Evolutionary conservation across 2,113 vertebrate species (phyloP), one percentile per base, ranked within the genome.

Genomic region (Odobenus rosmarus): DNA sequence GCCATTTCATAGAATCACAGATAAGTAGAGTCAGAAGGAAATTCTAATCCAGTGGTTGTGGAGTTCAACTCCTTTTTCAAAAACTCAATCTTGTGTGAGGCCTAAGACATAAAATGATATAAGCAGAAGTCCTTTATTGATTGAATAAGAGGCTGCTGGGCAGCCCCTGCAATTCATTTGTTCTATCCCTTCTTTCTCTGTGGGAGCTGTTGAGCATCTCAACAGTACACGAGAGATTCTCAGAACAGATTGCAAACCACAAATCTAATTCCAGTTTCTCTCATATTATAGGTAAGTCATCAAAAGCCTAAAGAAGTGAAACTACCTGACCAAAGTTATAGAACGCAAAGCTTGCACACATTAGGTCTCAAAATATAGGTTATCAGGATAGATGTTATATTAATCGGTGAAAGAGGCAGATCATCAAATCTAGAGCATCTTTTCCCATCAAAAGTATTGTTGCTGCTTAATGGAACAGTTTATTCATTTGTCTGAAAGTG

Each of bases 261-360:
- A 55, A 57, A 88, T 88, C 61, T 84, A 85, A 93, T 77, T 49
- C 28, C 19, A 49, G 14, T 88, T 67, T 93, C 28, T 90, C 23
- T 89, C 11, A 26, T 33, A 61, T 86, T 85, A 93, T 9, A 77
- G n/a, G 39, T 49, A 59, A 23, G 39, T 96, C 59, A 13, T 21
- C n/a, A 95, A 51, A 85, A 67, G 16, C 21, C 69, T 26, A 53
- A 84, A 92, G 53, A 97, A 91, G 69, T 79, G 11, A 97, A 95
- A 14, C 26, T 24, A 7, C 9, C 95, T 79, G 4, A 4, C 83
- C 2, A 46, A 84, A 33, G 4, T 85, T 76, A 86, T 4, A 88
- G n/a, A 77, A 86, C 26, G 77, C 46, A 95, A 59, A 80, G 13
- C 15, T 94, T 90, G 11, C 0, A 81, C 12, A 72, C 4, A 46